phyloP scores from a whole-genome alignment of 2,113 vertebrate species.

The Lipotes vexillifer region DNA sequence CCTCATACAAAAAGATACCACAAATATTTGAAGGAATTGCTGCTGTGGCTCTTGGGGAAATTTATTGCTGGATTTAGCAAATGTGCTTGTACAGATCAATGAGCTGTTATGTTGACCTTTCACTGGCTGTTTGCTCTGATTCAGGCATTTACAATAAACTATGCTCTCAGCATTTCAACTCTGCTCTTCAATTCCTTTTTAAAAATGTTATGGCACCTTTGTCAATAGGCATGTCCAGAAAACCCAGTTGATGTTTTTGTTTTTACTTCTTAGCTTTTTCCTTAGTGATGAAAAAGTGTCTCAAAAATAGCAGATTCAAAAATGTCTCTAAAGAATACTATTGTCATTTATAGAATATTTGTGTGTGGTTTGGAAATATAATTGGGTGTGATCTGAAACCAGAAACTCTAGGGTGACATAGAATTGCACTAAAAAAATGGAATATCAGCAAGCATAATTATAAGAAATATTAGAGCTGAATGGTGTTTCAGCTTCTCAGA shows the following conservation, averaged over 20 bases:
- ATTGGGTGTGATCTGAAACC: constrained; percentile 18
- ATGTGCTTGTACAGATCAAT: constrained; percentile 47
- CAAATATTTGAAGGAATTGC: not conserved
- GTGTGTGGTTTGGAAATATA: not conserved
- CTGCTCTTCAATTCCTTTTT: not conserved
- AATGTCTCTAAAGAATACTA: not conserved
- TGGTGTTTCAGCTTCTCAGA: not conserved
- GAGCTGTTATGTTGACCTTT: constrained; percentile 50
- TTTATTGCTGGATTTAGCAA: constrained; percentile 42
- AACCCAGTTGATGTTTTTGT: not conserved
- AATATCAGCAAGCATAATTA: not conserved
- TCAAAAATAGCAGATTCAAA: constrained; percentile 24
- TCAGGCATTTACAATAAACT: constrained; percentile 39
- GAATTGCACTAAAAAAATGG: not conserved
- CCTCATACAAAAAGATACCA: not conserved
- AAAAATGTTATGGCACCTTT: constrained; percentile 49
- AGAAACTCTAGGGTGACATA: not conserved
- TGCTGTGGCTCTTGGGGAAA: not conserved
- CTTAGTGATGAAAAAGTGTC: constrained; percentile 17
- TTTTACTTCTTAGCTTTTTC: constrained; percentile 23
- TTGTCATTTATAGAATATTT: not conserved
- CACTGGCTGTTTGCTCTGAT: constrained; percentile 22
- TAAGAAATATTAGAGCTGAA: not conserved
- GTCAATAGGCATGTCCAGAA: not conserved
- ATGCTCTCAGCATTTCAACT: not conserved